phyloP scores from a whole-genome alignment of 2,113 vertebrate species.

The Empidonax alnorum region DNA sequence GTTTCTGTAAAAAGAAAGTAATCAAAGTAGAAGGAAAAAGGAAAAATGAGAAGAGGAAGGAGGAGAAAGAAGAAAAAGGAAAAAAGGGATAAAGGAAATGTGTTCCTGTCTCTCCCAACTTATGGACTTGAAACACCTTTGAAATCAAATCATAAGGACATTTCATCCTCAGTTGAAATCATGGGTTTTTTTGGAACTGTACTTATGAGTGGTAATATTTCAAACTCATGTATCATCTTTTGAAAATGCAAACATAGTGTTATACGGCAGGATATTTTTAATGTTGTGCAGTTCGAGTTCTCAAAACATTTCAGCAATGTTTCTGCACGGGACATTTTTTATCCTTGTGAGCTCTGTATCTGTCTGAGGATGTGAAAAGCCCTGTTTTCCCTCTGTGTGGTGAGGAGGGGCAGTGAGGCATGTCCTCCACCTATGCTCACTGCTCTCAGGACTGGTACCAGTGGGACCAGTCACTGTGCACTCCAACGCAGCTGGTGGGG shows the following conservation, averaged over 20 bases:
- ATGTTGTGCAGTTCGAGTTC: accelerated
- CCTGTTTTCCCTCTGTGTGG: accelerated
- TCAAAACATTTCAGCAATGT: not conserved
- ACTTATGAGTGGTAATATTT: not conserved
- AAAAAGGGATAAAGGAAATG: not conserved
- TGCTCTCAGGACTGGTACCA: accelerated
- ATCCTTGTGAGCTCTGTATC: accelerated
- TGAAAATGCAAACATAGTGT: not conserved
- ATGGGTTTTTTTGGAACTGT: not conserved
- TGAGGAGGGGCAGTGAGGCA: accelerated
- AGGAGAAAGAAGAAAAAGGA: not conserved
- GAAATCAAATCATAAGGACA: not conserved
- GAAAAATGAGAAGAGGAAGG: accelerated
- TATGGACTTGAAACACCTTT: not conserved
- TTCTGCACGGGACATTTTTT: not conserved
- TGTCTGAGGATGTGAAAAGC: not conserved
- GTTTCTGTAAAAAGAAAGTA: not conserved
- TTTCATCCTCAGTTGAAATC: not conserved
- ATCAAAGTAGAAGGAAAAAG: not conserved
- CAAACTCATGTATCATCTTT: not conserved
- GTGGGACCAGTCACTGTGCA: accelerated
- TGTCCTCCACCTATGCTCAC: accelerated
- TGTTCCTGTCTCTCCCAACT: not conserved
- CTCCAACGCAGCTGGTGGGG: accelerated
- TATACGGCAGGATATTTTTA: not conserved